Base-by-base conservation (phyloP, 1,140 invertebrate genomes). In the Plutomurus gul region DNA sequence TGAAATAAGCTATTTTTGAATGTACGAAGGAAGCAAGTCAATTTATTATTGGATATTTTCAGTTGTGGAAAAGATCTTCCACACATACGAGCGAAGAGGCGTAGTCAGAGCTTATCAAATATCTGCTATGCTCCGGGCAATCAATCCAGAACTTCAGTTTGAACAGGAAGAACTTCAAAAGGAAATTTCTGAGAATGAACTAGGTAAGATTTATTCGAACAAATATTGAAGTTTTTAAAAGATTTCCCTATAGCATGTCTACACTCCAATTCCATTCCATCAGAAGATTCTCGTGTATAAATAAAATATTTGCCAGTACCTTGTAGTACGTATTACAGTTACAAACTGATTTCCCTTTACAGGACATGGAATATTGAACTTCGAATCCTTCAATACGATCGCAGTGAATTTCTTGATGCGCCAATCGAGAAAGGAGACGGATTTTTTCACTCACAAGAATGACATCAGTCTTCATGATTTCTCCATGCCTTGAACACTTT, bases 1-100 rank as follows among this genome's bases (percentile, higher is more conserved):
- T 4, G n/a, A 47, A 10, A 43, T 40, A 25, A 27, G 37, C 8
- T 70, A 11, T 27, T 33, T 60, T 60, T 18, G 10, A 6, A 10
- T 27, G 22, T 27, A 60, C 27, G 10, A n/a, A 16, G 8, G n/a
- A 20, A 4, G 18, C 16, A 25, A 46, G 47, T 7, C 25, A 4
- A 8, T 18, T 20, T 51, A 37, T 13, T 51, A 16, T 51, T 37
- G 46, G 6, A 56, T 33, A 30, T 74, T 39, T 51, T 18, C 13
- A 80, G 79, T 80, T 40, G 60, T 80, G 39, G 79, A 80, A 40
- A 80, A 76, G 40, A 65, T 75, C 13, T 80, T 80, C 65, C 40
- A 51, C 56, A 74, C 75, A 16, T 73, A 80, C 39, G 74, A 80
- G 51, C 25, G 79, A 30, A 74, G 79, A 40, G 79, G 79, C 3